Evolutionary conservation across 2,888 invertebrate genomes (phyloP).

Genomic region (Noctua pronuba): DNA sequence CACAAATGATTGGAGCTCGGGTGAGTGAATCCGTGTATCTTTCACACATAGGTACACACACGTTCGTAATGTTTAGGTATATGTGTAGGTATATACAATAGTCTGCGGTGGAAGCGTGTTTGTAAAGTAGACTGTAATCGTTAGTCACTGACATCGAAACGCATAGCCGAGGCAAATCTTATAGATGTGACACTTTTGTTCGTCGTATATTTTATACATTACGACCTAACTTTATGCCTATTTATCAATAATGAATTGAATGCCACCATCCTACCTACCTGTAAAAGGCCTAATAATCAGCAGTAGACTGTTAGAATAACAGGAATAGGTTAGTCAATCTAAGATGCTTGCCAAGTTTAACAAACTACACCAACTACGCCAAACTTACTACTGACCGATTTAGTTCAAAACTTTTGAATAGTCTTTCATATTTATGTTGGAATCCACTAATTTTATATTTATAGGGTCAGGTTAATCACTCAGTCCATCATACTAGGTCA

Average conservation of each 20-base stretch:
- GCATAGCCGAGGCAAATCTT: constrained; percentile 75
- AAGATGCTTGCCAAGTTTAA: neutral
- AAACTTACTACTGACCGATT: neutral
- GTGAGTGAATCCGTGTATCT: constrained; percentile 66
- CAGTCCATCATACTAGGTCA: constrained; percentile 19
- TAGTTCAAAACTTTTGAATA: neutral
- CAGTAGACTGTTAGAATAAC: neutral
- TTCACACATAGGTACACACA: constrained; percentile 59
- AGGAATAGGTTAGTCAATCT: neutral
- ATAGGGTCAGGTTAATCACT: constrained; percentile 31
- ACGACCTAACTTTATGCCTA: constrained; percentile 1
- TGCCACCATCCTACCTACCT: neutral
- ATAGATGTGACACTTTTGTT: constrained; percentile 75
- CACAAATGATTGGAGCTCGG: constrained; percentile 54
- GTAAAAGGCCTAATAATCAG: neutral
- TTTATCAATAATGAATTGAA: neutral
- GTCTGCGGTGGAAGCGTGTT: constrained; percentile 74
- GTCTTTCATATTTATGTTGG: neutral
- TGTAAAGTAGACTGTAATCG: constrained; percentile 79
- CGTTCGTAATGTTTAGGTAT: constrained; percentile 52
- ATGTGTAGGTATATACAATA: constrained; percentile 58
- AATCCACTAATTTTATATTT: neutral
- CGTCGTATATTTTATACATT: constrained; percentile 2
- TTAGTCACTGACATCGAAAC: constrained; percentile 82
- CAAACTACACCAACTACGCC: too few species aligned